Conservation (phyloP, 2,113 vertebrate species). For the Chelonoidis abingdonii region DNA sequence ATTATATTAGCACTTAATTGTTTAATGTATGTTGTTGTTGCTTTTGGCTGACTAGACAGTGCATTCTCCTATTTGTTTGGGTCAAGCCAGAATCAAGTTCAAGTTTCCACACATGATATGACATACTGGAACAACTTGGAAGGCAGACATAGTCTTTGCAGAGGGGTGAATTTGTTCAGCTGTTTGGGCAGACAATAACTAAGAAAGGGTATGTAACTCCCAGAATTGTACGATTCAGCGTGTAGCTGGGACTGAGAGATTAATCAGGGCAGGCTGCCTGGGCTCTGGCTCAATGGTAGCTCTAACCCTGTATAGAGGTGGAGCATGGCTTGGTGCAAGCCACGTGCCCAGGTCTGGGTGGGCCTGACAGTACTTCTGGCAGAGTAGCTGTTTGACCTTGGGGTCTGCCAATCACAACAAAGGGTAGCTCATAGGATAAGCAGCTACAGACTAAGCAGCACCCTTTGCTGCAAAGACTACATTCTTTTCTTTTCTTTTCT, state of each 20-base stretch:
- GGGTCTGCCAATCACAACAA: slow-evolving; percentile 51
- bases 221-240: not conserved
- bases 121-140: not conserved
- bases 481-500: slow-evolving; percentile 42
- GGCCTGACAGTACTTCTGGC: slow-evolving; percentile 31
- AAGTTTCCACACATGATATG: not conserved
- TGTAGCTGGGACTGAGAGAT: not conserved
- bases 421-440: slow-evolving; percentile 37
- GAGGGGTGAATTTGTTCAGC: not conserved
- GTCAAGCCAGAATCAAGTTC: not conserved
- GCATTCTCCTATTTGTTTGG: not conserved
- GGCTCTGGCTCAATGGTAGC: not conserved
- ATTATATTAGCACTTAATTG: not conserved
- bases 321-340: not conserved
- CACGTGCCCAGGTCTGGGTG: slow-evolving; percentile 45
- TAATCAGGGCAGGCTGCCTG: rapidly evolving
- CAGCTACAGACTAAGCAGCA: slow-evolving; percentile 6
- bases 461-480: slow-evolving; percentile 9
- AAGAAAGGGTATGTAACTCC: rapidly evolving
- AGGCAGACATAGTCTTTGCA: rapidly evolving
- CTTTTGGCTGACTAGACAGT: not conserved
- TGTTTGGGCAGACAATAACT: not conserved
- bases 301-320: not conserved
- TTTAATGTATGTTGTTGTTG: not conserved
- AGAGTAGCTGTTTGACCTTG: slow-evolving; percentile 55